Base-by-base conservation (phyloP, 2,888 invertebrate genomes). In the Euzetes globulus region DNA sequence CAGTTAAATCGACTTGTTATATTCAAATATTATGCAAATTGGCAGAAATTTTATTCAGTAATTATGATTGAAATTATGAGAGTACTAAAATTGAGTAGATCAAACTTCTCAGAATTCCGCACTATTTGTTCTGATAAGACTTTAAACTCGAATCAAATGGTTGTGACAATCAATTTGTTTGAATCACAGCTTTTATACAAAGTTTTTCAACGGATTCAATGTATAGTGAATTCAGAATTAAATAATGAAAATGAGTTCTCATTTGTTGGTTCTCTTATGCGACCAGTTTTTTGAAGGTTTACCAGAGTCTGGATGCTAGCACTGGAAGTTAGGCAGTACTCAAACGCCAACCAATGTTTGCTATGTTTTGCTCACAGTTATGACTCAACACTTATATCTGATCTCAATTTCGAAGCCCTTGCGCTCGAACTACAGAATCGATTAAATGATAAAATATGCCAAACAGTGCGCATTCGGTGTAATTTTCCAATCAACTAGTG, bases 261-360 rank as follows among this genome's bases (percentile, higher is more conserved):
- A 63, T 63, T 63, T 63, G 63, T 63, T 63, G 55, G 22, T 25
- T 22, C 55, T 13, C n/a, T 55, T 55, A 55, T 55, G 55, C 55
- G 55, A 55, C 25, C 55, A 55, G 55, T 55, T 55, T 55, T 47
- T 22, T 33, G 60, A 60, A 60, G 60, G 60, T n/a, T 60, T 33
- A 29, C 60, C 60, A 60, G 11, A 60, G 27, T 33, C 60, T 33
- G 60, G 17, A 29, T 29, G 27, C 6, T 22, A 9, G 25, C 25
- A 19, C 13, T 22, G 9, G 22, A 11, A 22, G 25, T 60, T 15
- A 15, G n/a, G 9, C 17, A 58, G 13, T 58, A 58, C 22, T 22
- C 13, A 25, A 33, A 15, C 27, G 60, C 33, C 29, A 60, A 29
- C 27, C 29, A 29, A 60, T 60, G 60, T 60, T 6, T 60, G 17